phyloP scores from a whole-genome alignment of 2,797 vertebrate genomes.

The Alca torda region DNA sequence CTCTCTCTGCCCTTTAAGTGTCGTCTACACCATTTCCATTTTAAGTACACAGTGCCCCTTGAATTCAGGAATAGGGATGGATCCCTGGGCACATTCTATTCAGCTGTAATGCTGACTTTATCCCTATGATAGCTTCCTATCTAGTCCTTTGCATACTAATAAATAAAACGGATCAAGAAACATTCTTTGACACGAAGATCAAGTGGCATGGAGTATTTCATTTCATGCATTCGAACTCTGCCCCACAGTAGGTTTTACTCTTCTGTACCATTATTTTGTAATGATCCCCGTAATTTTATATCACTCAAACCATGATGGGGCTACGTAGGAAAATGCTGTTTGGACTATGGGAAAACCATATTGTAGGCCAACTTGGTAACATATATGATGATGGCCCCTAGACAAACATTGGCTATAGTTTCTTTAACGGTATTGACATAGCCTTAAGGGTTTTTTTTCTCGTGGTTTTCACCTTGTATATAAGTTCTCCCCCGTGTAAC shows the following conservation, averaged over 20 bases:
- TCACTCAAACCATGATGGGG: not conserved
- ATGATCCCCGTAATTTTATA: not conserved
- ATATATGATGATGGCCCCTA: not conserved
- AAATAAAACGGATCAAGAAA: not conserved
- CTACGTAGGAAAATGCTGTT: not conserved
- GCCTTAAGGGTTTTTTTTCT: not conserved
- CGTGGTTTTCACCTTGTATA: not conserved
- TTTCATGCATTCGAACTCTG: not conserved
- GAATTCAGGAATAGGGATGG: not conserved
- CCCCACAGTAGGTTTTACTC: not conserved
- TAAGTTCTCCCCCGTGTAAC: not conserved
- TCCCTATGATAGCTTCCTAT: not conserved
- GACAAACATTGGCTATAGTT: not conserved
- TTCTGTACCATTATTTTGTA: not conserved
- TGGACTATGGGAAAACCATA: not conserved
- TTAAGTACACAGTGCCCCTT: not conserved
- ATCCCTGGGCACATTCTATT: not conserved
- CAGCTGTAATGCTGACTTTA: not conserved
- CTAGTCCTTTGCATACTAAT: not conserved
- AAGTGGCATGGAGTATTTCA: not conserved
- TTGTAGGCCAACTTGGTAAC: not conserved
- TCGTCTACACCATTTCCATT: not conserved
- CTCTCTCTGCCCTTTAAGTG: not conserved
- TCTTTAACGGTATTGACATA: not conserved
- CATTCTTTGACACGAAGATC: rapidly evolving